A percentile compares a stretch with the other conserved stretches of the same genome.
These are phyloP conservation scores for Fragum fragum DNA, from an alignment of 2,888 invertebrate species.

Conservation along the genomic window DNA sequence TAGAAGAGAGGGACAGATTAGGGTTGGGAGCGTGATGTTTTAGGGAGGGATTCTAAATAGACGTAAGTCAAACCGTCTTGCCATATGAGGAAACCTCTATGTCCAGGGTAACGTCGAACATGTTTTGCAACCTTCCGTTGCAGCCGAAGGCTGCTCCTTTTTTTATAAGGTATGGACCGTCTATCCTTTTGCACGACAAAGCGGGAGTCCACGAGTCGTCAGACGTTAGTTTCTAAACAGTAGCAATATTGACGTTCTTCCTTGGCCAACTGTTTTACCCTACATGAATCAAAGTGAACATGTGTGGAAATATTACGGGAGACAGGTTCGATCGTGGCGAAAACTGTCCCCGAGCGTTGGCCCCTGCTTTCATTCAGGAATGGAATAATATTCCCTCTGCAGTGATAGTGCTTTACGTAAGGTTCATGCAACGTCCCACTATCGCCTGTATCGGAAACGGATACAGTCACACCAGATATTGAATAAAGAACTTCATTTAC, in stretches of 20 bases:
- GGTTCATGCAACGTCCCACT: slow-evolving; percentile 19
- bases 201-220: slow-evolving; percentile 28
- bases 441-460: not conserved
- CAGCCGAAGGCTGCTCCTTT: slow-evolving; percentile 34
- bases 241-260: slow-evolving; percentile 28
- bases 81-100: slow-evolving; percentile 28
- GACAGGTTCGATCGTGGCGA: slow-evolving; percentile 10
- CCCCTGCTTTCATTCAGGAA: slow-evolving; percentile 21
- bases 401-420: slow-evolving; percentile 21
- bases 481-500: not conserved
- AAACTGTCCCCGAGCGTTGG: not conserved
- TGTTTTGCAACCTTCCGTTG: slow-evolving; percentile 2
- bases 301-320: slow-evolving; percentile 32
- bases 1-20: slow-evolving; percentile 26
- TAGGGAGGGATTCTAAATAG: slow-evolving; percentile 34
- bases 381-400: slow-evolving; percentile 30
- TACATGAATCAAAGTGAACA: slow-evolving; percentile 36
- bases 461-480: slow-evolving; percentile 25
- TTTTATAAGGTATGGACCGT: slow-evolving; percentile 23
- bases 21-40: slow-evolving; percentile 37
- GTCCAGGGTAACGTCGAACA: slow-evolving; percentile 30
- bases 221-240: slow-evolving; percentile 23
- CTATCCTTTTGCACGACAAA: slow-evolving; percentile 25
- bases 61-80: slow-evolving; percentile 23
- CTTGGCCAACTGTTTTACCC: slow-evolving; percentile 37